Evolutionary conservation across 2,888 invertebrate species (phyloP).

Genomic region (Pachliopta kotzebuea): DNA sequence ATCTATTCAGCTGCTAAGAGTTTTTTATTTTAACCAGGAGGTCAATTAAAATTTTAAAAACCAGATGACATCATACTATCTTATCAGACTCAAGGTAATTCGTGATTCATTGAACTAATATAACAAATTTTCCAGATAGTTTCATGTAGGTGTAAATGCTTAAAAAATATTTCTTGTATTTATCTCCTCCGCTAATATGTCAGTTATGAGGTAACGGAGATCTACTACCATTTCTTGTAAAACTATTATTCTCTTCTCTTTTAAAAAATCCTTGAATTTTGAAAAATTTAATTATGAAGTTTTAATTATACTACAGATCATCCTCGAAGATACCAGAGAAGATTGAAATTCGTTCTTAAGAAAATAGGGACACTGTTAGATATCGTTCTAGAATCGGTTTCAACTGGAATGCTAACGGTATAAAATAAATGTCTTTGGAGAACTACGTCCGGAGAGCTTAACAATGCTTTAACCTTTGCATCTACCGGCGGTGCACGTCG

Average conservation of each 20-base stretch:
- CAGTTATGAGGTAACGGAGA: too few relatives aligned
- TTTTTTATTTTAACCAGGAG: too few relatives aligned
- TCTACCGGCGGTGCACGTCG: slow-evolving; percentile 16
- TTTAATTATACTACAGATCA: background rate
- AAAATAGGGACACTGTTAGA: background rate
- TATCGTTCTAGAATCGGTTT: slow-evolving; percentile 13
- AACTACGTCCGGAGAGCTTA: slow-evolving; percentile 13
- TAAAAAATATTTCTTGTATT: background rate
- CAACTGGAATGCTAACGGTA: slow-evolving; percentile 23
- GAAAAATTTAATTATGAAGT: too few relatives aligned
- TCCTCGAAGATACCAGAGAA: background rate
- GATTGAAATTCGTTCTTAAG: background rate
- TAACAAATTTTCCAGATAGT: background rate
- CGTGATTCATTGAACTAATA: background rate
- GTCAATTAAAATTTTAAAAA: too few relatives aligned
- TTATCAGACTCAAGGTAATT: background rate
- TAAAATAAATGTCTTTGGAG: slow-evolving; percentile 21
- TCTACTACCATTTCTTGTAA: too few relatives aligned
- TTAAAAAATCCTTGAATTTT: too few relatives aligned
- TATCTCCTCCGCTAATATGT: background rate
- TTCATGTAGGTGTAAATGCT: background rate
- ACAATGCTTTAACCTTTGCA: slow-evolving; percentile 28
- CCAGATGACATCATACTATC: background rate
- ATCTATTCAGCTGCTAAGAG: too few relatives aligned
- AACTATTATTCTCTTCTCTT: too few relatives aligned